These are phyloP conservation scores for Egretta garzetta DNA, from an alignment of 2,113 vertebrate genomes.

Conservation along the genomic window DNA sequence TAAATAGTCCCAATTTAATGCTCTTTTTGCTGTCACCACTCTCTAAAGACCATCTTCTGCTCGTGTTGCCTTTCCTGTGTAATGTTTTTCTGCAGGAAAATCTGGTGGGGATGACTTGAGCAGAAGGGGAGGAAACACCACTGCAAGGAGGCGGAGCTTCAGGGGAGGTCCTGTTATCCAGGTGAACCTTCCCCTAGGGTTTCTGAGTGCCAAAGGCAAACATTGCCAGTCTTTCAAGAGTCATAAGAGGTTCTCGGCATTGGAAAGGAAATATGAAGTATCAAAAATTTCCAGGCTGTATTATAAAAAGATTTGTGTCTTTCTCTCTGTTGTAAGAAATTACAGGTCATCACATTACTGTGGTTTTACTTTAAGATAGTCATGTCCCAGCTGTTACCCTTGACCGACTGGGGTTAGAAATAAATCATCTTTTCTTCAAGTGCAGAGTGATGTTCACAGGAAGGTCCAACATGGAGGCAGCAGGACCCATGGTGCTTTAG, in stretches of 20 bases:
- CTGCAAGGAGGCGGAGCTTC: neutral
- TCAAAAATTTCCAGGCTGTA: neutral
- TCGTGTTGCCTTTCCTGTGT: neutral
- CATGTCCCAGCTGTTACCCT: neutral
- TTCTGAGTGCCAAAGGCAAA: neutral
- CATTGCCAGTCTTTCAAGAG: neutral
- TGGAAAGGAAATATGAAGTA: neutral
- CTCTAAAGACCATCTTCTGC: neutral
- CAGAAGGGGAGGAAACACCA: neutral
- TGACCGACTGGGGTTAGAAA: neutral
- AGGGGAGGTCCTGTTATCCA: neutral
- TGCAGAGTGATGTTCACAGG: too few relatives aligned
- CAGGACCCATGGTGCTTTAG: rapidly evolving
- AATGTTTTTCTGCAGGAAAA: neutral
- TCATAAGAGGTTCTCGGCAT: neutral
- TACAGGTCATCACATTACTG: neutral
- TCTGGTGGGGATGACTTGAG: neutral
- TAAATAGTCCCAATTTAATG: neutral
- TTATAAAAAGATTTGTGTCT: neutral
- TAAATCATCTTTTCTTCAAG: neutral
- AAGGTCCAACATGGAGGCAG: neutral
- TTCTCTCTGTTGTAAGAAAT: neutral
- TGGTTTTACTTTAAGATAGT: neutral
- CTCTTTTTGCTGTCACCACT: neutral
- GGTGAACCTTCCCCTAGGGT: neutral